Evolutionary conservation across 2,113 vertebrate species (phyloP).

Genomic region (Esox niger): DNA sequence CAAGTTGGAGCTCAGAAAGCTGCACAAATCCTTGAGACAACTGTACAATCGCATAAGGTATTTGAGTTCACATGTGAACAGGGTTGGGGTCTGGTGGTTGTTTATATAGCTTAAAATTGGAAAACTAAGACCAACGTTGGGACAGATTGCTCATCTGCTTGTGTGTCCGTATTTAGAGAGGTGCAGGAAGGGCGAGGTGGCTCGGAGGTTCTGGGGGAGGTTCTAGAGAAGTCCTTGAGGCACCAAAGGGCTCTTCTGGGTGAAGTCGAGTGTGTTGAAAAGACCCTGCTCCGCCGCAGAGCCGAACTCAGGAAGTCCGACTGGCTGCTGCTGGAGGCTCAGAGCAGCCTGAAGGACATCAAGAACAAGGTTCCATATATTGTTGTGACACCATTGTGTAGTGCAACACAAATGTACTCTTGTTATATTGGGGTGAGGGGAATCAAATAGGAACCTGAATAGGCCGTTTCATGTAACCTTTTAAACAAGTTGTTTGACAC

Average conservation of each 20-base stretch:
- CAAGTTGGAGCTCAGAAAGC: conserved; percentile 68
- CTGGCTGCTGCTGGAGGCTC: conserved; percentile 78
- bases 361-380: conserved; percentile 68
- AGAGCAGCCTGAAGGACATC: conserved; percentile 70
- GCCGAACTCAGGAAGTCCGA: conserved; percentile 84
- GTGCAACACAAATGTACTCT: too few species aligned
- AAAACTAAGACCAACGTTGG: too few species aligned
- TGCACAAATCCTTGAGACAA: conserved; percentile 23
- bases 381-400: neutral
- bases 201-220: conserved; percentile 62
- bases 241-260: conserved; percentile 24
- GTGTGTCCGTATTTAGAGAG: conserved; percentile 57
- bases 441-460: too few species aligned
- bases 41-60: neutral
- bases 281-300: conserved; percentile 80
- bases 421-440: too few species aligned
- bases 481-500: too few species aligned
- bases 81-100: too few species aligned
- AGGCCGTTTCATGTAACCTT: too few species aligned
- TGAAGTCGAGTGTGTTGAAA: conserved; percentile 79
- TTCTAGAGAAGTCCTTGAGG: conserved; percentile 64
- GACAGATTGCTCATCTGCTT: neutral
- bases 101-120: too few species aligned
- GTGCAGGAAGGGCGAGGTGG: conserved; percentile 58
- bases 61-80: neutral